A percentile compares a stretch with the other conserved stretches of the same genome.
These are phyloP conservation scores for Ormyrus nitidulus DNA, from an alignment of 2,888 invertebrate species.

Conservation along the genomic window DNA sequence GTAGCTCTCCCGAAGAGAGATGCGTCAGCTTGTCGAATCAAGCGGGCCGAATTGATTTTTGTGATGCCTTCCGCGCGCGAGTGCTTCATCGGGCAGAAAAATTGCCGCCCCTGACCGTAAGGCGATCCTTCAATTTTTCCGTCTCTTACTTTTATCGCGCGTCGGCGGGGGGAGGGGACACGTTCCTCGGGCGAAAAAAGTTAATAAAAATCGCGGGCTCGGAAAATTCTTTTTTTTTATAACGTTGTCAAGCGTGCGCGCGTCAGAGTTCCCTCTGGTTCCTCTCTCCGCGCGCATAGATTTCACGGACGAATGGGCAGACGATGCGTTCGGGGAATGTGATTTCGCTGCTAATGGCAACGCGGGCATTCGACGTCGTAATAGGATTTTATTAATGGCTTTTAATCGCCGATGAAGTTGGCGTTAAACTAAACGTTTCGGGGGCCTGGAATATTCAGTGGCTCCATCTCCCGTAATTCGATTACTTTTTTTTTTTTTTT, in stretches of 20 bases:
- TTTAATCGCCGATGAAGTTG: background rate
- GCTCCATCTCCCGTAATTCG: too few relatives aligned
- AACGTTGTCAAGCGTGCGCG: background rate
- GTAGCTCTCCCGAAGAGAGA: background rate
- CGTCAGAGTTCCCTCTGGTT: background rate
- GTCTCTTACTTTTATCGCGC: background rate
- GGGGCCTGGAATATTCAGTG: background rate
- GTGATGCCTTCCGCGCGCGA: background rate
- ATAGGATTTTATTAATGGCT: background rate
- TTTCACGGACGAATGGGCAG: background rate
- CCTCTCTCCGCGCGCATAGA: background rate
- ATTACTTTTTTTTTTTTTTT: too few relatives aligned
- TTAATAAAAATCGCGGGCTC: background rate
- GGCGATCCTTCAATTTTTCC: background rate
- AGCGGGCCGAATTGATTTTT: slow-evolving; percentile 12
- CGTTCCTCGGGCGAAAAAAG: background rate
- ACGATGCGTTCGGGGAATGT: background rate
- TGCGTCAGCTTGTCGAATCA: slow-evolving; percentile 25
- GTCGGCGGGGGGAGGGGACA: background rate
- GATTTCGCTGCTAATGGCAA: background rate
- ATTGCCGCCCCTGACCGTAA: slow-evolving; percentile 11
- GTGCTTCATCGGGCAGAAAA: slow-evolving; percentile 6
- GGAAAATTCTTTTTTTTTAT: background rate
- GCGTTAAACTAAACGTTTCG: background rate
- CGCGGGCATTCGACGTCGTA: background rate